Conservation (phyloP, 2,113 vertebrate genomes). For the Turdus rufiventris region DNA sequence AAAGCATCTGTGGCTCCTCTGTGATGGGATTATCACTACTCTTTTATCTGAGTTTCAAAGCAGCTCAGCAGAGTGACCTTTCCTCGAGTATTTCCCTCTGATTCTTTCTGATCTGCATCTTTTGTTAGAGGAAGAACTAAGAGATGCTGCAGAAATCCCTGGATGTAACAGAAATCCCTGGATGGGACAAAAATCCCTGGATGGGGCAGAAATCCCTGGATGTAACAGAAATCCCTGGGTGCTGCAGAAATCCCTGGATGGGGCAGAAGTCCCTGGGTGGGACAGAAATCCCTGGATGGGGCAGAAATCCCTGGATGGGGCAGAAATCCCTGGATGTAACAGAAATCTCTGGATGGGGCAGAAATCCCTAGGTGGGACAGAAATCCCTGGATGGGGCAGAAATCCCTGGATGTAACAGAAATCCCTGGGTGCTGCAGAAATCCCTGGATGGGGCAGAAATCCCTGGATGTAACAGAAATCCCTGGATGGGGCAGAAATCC, state of each 20-base stretch:
- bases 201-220: not conserved
- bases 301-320: not conserved
- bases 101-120: not conserved
- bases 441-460: too few relatives aligned
- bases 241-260: too few relatives aligned
- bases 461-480: too few relatives aligned
- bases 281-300: too few relatives aligned
- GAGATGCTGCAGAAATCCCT: not conserved
- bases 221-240: not conserved
- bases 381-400: too few relatives aligned
- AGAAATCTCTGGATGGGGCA: too few relatives aligned
- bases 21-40: not conserved
- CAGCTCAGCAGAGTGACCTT: conserved; percentile 3
- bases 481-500: not conserved
- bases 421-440: not conserved
- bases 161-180: not conserved
- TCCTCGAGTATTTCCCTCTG: not conserved
- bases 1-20: not conserved
- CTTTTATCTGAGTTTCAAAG: conserved; percentile 15
- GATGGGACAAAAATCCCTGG: not conserved
- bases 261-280: not conserved
- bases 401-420: too few relatives aligned
- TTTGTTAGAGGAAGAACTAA: not conserved
- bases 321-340: too few relatives aligned
- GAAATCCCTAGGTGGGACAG: not conserved